Conservation (phyloP, 2,113 vertebrate species). For the Aspidoscelis tigris region DNA sequence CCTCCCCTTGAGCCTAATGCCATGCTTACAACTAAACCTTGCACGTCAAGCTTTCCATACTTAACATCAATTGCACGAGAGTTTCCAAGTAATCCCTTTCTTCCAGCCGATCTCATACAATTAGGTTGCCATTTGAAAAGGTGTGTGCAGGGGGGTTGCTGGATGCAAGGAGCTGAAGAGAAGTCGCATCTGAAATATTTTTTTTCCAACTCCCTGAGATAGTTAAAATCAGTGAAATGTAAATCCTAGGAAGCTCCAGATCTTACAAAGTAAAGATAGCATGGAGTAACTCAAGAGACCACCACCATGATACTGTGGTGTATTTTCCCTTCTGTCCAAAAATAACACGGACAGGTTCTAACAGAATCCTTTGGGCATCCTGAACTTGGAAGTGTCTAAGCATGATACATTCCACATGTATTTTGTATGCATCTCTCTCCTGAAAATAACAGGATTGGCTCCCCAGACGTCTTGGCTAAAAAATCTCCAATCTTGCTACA, state of each 20-base stretch:
- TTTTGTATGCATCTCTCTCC: fast-evolving
- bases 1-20: slow-evolving; percentile 78
- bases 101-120: slow-evolving; percentile 47
- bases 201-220: neutral
- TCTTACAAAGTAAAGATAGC: slow-evolving; percentile 25
- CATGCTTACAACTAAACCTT: slow-evolving; percentile 77
- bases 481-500: slow-evolving; percentile 47
- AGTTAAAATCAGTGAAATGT: slow-evolving; percentile 37
- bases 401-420: neutral
- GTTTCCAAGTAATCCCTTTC: slow-evolving; percentile 66
- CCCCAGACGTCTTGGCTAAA: fast-evolving
- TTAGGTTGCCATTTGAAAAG: slow-evolving; percentile 11
- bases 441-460: neutral
- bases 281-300: slow-evolving; percentile 5
- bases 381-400: neutral
- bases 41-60: slow-evolving; percentile 80
- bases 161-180: neutral
- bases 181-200: neutral
- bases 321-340: neutral
- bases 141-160: neutral
- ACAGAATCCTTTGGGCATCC: neutral
- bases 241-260: slow-evolving; percentile 41
- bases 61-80: slow-evolving; percentile 77
- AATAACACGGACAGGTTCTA: neutral
- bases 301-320: neutral